Percentiles rank a stretch among this genome's conserved stretches.
phyloP scores from a whole-genome alignment of 2,797 vertebrate species.

The Cyprinodon diabolis region DNA sequence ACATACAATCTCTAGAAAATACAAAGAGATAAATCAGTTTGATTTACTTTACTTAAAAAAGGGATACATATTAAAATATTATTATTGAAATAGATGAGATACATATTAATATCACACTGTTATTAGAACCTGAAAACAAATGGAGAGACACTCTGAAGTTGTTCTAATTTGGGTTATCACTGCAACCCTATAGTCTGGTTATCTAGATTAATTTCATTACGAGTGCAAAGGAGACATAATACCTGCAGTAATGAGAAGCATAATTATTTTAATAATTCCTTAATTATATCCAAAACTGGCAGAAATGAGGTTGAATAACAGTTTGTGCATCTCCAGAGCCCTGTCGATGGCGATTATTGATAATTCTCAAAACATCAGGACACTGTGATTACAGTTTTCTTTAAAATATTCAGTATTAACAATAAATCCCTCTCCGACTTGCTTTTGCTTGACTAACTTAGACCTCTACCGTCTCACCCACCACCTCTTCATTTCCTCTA shows the following conservation, averaged over 20 bases:
- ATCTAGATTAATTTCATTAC: not conserved
- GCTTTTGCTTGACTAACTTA: not conserved
- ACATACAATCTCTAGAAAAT: not conserved
- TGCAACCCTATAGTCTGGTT: not conserved
- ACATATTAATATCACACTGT: not conserved
- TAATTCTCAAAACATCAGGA: not conserved
- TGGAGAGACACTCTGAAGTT: not conserved
- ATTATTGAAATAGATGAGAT: no score
- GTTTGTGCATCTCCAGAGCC: not conserved
- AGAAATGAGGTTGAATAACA: not conserved
- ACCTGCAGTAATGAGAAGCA: no score
- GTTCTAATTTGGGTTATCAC: not conserved
- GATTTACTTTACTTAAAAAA: no score
- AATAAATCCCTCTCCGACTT: not conserved
- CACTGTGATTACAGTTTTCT: not conserved
- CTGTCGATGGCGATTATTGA: not conserved
- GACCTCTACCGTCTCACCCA: not conserved
- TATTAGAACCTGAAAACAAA: not conserved
- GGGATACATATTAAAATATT: no score
- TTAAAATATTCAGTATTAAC: not conserved
- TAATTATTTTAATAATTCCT: not conserved
- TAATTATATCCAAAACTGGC: not conserved
- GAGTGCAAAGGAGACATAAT: not conserved
- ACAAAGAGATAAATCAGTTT: not conserved
- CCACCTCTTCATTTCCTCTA: constrained; percentile 13